Base-by-base conservation (phyloP, 2,888 invertebrate species). In the Alsophila aescularia region DNA sequence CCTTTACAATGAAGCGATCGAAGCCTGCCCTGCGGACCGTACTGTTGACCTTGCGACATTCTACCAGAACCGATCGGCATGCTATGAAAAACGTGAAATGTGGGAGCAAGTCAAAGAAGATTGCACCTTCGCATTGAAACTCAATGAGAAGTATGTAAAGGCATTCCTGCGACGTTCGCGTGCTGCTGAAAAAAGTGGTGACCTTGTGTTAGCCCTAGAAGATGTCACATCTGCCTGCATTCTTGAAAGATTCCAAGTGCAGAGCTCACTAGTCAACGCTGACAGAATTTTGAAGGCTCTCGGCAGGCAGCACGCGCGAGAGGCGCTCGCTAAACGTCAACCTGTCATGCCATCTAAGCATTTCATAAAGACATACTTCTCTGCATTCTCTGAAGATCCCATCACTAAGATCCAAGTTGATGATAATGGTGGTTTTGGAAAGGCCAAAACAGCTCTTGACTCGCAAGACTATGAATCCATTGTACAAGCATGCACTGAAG, bases 41-140 rank as follows among this genome's bases (percentile, higher is more conserved):
- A 92, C 92, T 18, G 93, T 93, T 0, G 97, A 97, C 67, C 87
- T 98, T 50, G 95, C 98, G 0, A 98, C 97, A 12, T 98, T 97
- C 85, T 98, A 98, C 83, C 99, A 99, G 83, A 99, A 99, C 80
- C 94, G 98, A 70, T 99, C 98, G 9, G 99, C 98, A 12, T 97
- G 98, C 36, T 97, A 97, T 83, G 98, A 98, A 83, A 96, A 98
- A 83, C 90, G 98, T 76, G 95, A 96, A 84, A 96, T 96, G 85
- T 96, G 96, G 93, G 94, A 94, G 58, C 93, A 95, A 63, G 98
- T 98, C 0, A 96, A 97, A 73, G 94, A 95, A 61, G 98, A 98
- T 81, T 98, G 98, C 76, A 94, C 95, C 0, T 94, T 93, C 75
- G 98, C 99, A 1, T 92, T 99, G 29, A 94, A 96, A 74, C 92